Evolutionary conservation across 2,113 vertebrate genomes (phyloP).

Genomic region (Perca flavescens): DNA sequence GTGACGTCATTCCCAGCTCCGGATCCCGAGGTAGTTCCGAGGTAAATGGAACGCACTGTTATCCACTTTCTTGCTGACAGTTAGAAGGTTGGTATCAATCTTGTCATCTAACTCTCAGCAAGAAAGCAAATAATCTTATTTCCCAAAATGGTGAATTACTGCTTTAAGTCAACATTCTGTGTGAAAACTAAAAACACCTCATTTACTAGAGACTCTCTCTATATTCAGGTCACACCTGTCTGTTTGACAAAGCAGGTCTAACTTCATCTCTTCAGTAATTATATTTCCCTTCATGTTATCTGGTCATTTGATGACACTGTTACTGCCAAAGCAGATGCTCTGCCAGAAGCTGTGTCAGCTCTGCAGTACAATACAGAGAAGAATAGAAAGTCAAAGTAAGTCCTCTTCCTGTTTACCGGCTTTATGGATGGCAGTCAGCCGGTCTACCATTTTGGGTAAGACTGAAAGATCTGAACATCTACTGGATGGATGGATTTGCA

Average conservation of each 20-base stretch:
- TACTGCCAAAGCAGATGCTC: constrained; percentile 35
- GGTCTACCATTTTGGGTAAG: background rate
- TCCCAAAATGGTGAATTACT: too few species aligned
- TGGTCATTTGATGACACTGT: constrained; percentile 35
- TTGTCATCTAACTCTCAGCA: too few species aligned
- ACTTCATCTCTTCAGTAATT: constrained; percentile 12
- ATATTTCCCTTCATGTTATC: constrained; percentile 8
- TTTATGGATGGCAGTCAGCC: background rate
- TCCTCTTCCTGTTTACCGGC: background rate
- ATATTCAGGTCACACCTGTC: constrained; percentile 21
- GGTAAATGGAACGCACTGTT: too few species aligned
- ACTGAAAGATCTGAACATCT: background rate
- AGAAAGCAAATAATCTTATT: too few species aligned
- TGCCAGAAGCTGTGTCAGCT: constrained; percentile 23
- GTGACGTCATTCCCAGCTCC: too few species aligned
- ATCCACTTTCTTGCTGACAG: too few species aligned
- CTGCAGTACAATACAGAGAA: constrained; percentile 6
- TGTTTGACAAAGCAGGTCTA: constrained; percentile 20
- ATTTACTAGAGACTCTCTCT: too few species aligned
- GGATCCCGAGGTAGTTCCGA: too few species aligned
- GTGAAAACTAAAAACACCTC: background rate
- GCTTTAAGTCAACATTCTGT: too few species aligned
- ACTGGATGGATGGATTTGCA: background rate
- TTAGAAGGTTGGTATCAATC: too few species aligned
- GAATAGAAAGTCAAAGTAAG: constrained; percentile 5